These are phyloP conservation scores for Urocitellus parryii DNA, from an alignment of 2,113 vertebrate species.

Conservation along the genomic window DNA sequence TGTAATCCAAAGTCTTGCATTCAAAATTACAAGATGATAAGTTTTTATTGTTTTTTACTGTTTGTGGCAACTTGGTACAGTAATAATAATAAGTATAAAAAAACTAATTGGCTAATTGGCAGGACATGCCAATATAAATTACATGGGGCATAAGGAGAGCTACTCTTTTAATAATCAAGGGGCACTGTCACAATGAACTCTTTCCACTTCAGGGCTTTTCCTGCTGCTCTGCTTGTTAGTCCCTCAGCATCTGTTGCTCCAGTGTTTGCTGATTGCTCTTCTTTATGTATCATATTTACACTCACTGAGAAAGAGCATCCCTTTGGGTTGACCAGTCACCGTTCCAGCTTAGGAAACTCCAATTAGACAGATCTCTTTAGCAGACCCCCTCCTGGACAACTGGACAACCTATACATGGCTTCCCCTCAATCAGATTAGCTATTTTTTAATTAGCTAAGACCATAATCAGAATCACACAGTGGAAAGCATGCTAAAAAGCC, in stretches of 20 bases:
- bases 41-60: neutral
- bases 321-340: neutral
- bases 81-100: neutral
- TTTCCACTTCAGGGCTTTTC: neutral
- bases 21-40: neutral
- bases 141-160: neutral
- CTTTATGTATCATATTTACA: neutral
- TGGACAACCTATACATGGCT: neutral
- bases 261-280: neutral
- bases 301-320: neutral
- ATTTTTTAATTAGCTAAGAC: neutral
- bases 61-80: neutral
- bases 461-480: neutral
- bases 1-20: neutral
- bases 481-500: neutral
- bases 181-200: neutral
- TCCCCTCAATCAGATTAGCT: neutral
- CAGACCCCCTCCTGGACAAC: neutral
- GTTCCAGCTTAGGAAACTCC: neutral
- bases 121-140: neutral
- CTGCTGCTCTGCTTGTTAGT: neutral
- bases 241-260: neutral
- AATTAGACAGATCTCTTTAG: neutral
- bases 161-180: neutral
- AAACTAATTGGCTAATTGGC: too few species aligned